A percentile compares a stretch with the other conserved stretches of the same genome.
Evolutionary conservation across 2,888 invertebrate genomes (phyloP).

Genomic region (Dastarcus helophoroides): DNA sequence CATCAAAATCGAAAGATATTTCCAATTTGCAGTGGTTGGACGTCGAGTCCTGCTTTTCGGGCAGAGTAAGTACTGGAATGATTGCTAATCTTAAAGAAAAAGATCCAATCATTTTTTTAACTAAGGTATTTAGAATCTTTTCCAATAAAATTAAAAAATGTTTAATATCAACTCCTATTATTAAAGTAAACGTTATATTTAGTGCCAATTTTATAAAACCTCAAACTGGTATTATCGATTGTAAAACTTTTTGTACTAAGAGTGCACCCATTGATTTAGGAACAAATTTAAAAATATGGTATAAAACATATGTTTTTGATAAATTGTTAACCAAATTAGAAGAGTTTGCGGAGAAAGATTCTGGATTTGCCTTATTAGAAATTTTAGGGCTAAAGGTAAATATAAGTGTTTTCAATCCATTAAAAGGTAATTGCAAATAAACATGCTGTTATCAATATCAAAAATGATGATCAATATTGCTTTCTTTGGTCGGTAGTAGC

Average conservation of each 20-base stretch:
- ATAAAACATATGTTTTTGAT: no score
- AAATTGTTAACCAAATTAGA: constrained; percentile 9
- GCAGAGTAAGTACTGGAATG: no score
- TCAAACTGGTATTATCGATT: constrained; percentile 1
- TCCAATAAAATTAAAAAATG: neutral
- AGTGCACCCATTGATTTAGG: constrained; percentile 4
- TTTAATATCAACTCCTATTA: neutral
- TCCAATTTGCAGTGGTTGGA: no score
- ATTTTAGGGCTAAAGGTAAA: constrained; percentile 14
- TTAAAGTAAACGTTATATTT: constrained; percentile 7
- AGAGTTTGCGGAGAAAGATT: constrained; percentile 14
- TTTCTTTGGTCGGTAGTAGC: constrained; percentile 15
- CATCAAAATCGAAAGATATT: no score
- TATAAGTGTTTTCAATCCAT: constrained; percentile 14
- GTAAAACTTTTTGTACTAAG: constrained; percentile 7
- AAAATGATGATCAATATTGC: no score
- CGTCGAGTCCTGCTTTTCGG: no score
- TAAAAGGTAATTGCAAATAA: constrained; percentile 12
- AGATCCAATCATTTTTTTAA: constrained; percentile 10
- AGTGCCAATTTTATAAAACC: constrained; percentile 3
- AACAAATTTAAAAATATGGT: no score
- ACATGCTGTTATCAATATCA: no score
- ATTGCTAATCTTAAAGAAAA: no score
- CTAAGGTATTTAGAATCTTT: no score
- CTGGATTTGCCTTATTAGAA: constrained; percentile 14